phyloP scores from a whole-genome alignment of 2,888 invertebrate species.

The Hypselothyrea guttata region DNA sequence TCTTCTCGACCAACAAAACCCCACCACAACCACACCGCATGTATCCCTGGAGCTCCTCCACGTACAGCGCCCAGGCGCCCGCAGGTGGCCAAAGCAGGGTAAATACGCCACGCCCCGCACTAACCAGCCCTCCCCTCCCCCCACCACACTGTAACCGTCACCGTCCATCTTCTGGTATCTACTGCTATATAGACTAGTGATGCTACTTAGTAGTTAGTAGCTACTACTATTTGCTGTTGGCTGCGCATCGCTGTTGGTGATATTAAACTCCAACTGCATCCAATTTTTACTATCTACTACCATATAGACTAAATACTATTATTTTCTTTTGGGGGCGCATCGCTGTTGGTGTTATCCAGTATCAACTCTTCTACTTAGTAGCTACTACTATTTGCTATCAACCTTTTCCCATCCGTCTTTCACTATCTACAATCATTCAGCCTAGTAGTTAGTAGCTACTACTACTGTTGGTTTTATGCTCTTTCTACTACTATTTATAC shows the following conservation, averaged over 20 bases:
- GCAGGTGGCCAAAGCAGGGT: constrained; percentile 54
- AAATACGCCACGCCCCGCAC: constrained; percentile 48
- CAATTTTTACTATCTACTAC: too few species aligned
- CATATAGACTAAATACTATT: too few species aligned
- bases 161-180: constrained; percentile 3
- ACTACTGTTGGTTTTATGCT: too few species aligned
- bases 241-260: constrained; percentile 26
- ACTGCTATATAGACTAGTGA: constrained; percentile 11
- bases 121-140: constrained; percentile 25
- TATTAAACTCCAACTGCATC: too few species aligned
- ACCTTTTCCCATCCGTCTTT: too few species aligned
- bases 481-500: too few species aligned
- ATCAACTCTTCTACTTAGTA: too few species aligned
- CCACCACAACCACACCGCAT: constrained; percentile 50
- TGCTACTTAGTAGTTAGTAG: constrained; percentile 14
- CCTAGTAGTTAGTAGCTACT: too few species aligned
- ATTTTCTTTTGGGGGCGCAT: too few species aligned
- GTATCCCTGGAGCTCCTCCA: constrained; percentile 82
- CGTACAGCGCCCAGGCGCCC: constrained; percentile 74
- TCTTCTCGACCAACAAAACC: neutral
- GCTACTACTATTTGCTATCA: too few species aligned
- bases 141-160: constrained; percentile 7
- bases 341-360: constrained; percentile 35
- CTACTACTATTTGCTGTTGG: constrained; percentile 3
- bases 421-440: too few species aligned